Base-by-base conservation (phyloP, 2,888 invertebrate genomes). In the Microdon myrmicae region DNA sequence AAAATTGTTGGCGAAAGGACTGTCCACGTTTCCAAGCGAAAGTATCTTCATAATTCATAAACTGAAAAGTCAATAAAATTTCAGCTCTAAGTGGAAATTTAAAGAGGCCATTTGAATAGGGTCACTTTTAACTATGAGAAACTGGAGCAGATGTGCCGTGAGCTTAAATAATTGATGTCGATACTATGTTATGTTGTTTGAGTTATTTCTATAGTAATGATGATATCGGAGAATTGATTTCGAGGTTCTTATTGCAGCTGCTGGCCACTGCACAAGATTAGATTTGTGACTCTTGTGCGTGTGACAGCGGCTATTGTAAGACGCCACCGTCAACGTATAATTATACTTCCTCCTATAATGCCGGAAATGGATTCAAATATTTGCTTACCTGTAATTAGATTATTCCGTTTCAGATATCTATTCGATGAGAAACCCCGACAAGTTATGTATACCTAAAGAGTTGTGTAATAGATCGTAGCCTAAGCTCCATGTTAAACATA, bases 201-300 rank as follows among this genome's bases (percentile, higher is more conserved):
- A n/a, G n/a, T n/a, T 14, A 7, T n/a, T 43, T 43, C 10, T 6
- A 22, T 19, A 6, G 13, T 23, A 23, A 47, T 64, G 51, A 51
- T 48, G 17, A n/a, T n/a, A 9, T n/a, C 35, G 19, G 17, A 12
- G 38, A 38, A 14, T 20, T 39, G 39, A 37, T 29, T 49, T 35
- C 26, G 37, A 71, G 74, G 77, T 75, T 70, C 86, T 87, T 89
- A 92, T 89, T 90, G 88, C 90, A 94, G 94, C 93, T 94, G 93
- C 93, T 94, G 94, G 92, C 91, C 94, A 94, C 93, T 92, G 93
- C 91, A 90, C 94, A 94, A 92, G 94, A 94, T 90, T 92, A 92
- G 87, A 83, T 81, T n/a, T 79, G 83, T 88, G 90, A 92, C 92
- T 94, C 93, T 94, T 94, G 94, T 94, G 94, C 94, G 94, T 94